Conservation (phyloP, 2,888 invertebrate species). For the Dicycla oo region DNA sequence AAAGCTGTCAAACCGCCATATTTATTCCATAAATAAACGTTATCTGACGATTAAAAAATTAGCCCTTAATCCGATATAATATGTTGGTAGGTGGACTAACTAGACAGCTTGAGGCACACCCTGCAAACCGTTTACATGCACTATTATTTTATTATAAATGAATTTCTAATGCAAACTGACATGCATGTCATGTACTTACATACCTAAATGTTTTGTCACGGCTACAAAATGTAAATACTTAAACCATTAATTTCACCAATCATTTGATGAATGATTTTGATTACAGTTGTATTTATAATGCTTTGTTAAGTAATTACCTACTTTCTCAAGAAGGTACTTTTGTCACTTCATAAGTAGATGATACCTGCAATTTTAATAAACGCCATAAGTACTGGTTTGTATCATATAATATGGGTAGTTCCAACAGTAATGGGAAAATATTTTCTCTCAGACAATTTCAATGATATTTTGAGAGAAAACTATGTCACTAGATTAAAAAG, state of each 20-base stretch:
- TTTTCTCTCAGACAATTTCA: not conserved
- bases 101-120: conserved; percentile 27
- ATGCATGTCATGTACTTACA: conserved; percentile 20
- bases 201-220: conserved; percentile 14
- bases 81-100: not conserved
- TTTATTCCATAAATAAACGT: no score
- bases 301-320: not conserved
- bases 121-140: conserved; percentile 15
- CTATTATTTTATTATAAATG: conserved; percentile 25
- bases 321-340: not conserved
- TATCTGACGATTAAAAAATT: no score
- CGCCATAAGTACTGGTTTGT: not conserved
- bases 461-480: no score
- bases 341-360: not conserved
- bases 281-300: conserved; percentile 2
- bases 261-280: not conserved
- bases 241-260: conserved; percentile 4
- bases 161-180: conserved; percentile 38
- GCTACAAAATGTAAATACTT: conserved; percentile 27
- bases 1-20: no score
- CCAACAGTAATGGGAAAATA: not conserved
- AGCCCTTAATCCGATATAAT: no score
- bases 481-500: not conserved
- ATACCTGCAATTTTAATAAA: not conserved
- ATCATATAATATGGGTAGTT: not conserved